Conservation (phyloP, 2,888 invertebrate genomes). For the Trileptium ribeirensis region DNA sequence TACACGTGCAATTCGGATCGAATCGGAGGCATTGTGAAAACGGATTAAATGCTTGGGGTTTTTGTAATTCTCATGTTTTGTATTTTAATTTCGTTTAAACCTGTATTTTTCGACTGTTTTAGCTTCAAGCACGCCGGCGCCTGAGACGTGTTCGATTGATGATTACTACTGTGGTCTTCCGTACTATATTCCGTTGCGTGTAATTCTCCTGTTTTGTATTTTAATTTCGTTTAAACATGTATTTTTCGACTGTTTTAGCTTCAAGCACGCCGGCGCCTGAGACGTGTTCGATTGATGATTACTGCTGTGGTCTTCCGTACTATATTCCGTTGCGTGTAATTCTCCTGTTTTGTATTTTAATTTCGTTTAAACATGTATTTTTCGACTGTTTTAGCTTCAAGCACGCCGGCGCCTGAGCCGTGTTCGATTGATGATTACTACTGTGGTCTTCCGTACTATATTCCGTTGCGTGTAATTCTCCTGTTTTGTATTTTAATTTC, state of each 20-base stretch:
- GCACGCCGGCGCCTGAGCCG: conserved; percentile 55
- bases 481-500: conserved; percentile 38
- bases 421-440: conserved; percentile 62
- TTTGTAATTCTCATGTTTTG: neutral
- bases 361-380: neutral
- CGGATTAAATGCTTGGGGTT: no score
- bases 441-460: conserved; percentile 72
- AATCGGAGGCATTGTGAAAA: no score
- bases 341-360: conserved; percentile 57
- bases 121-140: conserved; percentile 49
- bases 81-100: neutral
- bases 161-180: neutral
- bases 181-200: neutral
- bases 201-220: neutral
- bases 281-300: conserved; percentile 60
- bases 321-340: conserved; percentile 67
- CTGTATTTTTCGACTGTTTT: conserved; percentile 20
- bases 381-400: conserved; percentile 38
- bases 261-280: conserved; percentile 51
- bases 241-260: conserved; percentile 37
- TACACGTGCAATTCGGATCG: no score
- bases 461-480: conserved; percentile 66
- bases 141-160: conserved; percentile 50
- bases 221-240: neutral
- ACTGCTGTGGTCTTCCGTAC: conserved; percentile 74